These are phyloP conservation scores for Spodoptera frugiperda DNA, from an alignment of 1,140 invertebrate genomes.

Conservation along the genomic window DNA sequence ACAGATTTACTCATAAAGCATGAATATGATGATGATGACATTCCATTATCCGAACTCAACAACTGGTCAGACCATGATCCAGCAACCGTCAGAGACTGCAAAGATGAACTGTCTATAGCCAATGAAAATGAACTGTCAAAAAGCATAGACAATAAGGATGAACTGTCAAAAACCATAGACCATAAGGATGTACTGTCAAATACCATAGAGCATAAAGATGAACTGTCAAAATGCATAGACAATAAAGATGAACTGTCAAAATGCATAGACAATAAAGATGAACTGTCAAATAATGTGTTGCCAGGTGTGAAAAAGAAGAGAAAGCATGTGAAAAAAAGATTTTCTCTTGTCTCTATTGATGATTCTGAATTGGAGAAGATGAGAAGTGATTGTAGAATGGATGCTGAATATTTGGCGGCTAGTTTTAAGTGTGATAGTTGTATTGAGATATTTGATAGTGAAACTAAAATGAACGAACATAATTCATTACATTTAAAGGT, in stretches of 20 bases:
- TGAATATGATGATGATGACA: slow-evolving; percentile 68
- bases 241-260: slow-evolving; percentile 22
- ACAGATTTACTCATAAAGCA: slow-evolving; percentile 51
- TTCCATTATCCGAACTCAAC: slow-evolving; percentile 63
- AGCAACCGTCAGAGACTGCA: slow-evolving; percentile 19
- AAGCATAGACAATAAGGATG: slow-evolving; percentile 25
- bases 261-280: slow-evolving; percentile 5
- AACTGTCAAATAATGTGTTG: background rate
- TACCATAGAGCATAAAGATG: slow-evolving; percentile 1
- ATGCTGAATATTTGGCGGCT: slow-evolving; percentile 41
- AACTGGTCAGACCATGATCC: slow-evolving; percentile 39
- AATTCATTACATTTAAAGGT: slow-evolving; percentile 61
- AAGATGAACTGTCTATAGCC: slow-evolving; percentile 7
- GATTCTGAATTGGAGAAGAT: slow-evolving; percentile 55
- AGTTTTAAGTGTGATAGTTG: slow-evolving; percentile 67
- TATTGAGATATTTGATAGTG: slow-evolving; percentile 60
- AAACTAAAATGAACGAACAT: slow-evolving; percentile 59
- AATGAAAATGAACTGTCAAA: background rate
- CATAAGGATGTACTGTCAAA: slow-evolving; percentile 3
- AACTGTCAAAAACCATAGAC: slow-evolving; percentile 15
- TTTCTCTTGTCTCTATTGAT: slow-evolving; percentile 53
- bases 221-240: slow-evolving; percentile 16
- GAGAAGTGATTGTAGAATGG: slow-evolving; percentile 49
- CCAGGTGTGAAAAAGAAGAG: slow-evolving; percentile 28
- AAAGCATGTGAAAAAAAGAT: slow-evolving; percentile 41